Percentiles rank a stretch among this genome's conserved stretches.
These are phyloP conservation scores for Gryon sp. DNA, from an alignment of 1,140 invertebrate genomes.

Conservation along the genomic window DNA sequence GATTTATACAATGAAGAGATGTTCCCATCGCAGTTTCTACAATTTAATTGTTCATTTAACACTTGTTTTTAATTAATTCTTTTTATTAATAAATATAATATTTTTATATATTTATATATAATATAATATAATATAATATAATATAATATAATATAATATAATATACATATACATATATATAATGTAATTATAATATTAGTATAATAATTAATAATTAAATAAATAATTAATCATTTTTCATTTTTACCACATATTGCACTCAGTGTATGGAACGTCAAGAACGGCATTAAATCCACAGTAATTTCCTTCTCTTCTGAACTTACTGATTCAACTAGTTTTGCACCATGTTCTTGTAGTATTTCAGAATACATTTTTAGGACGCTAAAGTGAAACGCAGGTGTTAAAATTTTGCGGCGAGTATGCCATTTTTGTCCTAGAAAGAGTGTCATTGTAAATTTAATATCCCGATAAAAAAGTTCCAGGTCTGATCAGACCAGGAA, in stretches of 20 bases:
- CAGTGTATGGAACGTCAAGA: constrained; percentile 86
- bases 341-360: constrained; percentile 64
- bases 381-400: constrained; percentile 94
- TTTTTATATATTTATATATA: neutral
- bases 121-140: neutral
- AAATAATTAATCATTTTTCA: no score
- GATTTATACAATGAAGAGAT: constrained; percentile 46
- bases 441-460: no score
- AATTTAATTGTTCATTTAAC: no score
- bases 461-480: no score
- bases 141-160: constrained; percentile 7
- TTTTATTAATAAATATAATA: no score
- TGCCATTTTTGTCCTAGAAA: constrained; percentile 92
- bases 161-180: constrained; percentile 67
- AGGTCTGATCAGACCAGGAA: no score
- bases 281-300: constrained; percentile 82
- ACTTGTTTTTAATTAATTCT: no score
- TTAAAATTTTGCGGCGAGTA: constrained; percentile 87
- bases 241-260: constrained; percentile 91
- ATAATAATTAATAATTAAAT: neutral
- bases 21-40: constrained; percentile 67
- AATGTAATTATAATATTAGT: constrained; percentile 1
- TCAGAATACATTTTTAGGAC: constrained; percentile 88
- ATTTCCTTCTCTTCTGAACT: constrained; percentile 65
- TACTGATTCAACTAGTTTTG: constrained; percentile 38